Percentiles rank a stretch among this genome's conserved stretches.
These are phyloP conservation scores for Neopelma chrysocephalum DNA, from an alignment of 2,797 vertebrate genomes.

Conservation along the genomic window DNA sequence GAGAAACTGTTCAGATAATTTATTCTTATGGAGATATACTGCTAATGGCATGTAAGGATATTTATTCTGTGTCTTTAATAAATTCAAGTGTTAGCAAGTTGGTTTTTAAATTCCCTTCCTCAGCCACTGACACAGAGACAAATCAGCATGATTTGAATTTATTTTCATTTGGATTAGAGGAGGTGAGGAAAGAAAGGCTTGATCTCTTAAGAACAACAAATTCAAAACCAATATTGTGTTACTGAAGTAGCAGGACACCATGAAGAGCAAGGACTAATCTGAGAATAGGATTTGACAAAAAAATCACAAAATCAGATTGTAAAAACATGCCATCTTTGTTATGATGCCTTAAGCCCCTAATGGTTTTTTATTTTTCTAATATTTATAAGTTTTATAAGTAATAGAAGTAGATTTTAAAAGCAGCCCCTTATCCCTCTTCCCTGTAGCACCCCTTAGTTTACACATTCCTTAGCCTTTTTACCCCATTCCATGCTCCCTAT, in stretches of 20 bases:
- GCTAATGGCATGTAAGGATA: not conserved
- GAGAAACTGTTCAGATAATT: not conserved
- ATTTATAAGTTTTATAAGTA: too few relatives aligned
- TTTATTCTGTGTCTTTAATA: not conserved
- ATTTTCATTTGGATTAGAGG: not conserved
- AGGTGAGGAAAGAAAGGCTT: not conserved
- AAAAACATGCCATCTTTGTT: not conserved
- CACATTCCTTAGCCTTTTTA: too few relatives aligned
- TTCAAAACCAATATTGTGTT: not conserved
- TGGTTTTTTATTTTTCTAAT: too few relatives aligned
- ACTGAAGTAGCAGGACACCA: not conserved
- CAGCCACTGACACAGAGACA: not conserved
- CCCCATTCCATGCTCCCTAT: too few relatives aligned
- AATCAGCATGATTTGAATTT: not conserved
- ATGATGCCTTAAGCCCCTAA: too few relatives aligned
- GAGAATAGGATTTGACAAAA: not conserved
- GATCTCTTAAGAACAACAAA: not conserved
- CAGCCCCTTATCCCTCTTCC: too few relatives aligned
- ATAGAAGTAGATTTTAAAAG: too few relatives aligned
- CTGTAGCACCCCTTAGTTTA: too few relatives aligned
- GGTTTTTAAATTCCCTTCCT: not conserved
- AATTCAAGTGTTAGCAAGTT: not conserved
- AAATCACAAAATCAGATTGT: not conserved
- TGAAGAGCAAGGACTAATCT: not conserved
- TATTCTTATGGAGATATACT: not conserved